Percentiles rank a stretch among this genome's conserved stretches.
Conservation (phyloP, 1,140 invertebrate genomes). For the Leucophenga varia region DNA sequence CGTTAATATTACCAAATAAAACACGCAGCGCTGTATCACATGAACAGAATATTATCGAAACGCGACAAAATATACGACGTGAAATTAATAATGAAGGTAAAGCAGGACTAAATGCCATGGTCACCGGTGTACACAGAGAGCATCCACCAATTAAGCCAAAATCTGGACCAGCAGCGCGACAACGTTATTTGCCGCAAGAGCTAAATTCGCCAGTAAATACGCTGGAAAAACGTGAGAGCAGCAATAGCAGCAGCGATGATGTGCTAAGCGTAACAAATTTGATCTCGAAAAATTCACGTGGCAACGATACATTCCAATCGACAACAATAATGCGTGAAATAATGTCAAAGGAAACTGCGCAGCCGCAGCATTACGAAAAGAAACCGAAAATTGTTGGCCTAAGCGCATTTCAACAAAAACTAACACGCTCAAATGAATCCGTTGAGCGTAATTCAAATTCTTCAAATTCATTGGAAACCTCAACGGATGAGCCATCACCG, state of each 20-base stretch:
- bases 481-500: constrained; percentile 32
- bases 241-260: neutral
- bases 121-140: constrained; percentile 23
- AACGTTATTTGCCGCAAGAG: constrained; percentile 61
- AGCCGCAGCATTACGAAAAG: constrained; percentile 37
- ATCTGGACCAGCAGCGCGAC: constrained; percentile 57
- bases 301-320: constrained; percentile 45
- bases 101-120: constrained; percentile 37
- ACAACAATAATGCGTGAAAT: constrained; percentile 40
- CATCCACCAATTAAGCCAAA: constrained; percentile 46
- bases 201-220: constrained; percentile 30
- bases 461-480: constrained; percentile 45
- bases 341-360: too few species aligned
- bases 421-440: constrained; percentile 50
- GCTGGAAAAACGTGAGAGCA: constrained; percentile 9
- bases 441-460: constrained; percentile 44
- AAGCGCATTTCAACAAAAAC: constrained; percentile 60
- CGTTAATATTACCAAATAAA: constrained; percentile 20
- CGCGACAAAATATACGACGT: constrained; percentile 40
- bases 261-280: constrained; percentile 31
- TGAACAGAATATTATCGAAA: constrained; percentile 41
- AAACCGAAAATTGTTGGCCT: constrained; percentile 59
- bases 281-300: constrained; percentile 33
- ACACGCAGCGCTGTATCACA: constrained; percentile 38
- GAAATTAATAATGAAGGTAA: constrained; percentile 42